Evolutionary conservation across 2,113 vertebrate genomes (phyloP).

Genomic region (Hirundichthys speculiger): DNA sequence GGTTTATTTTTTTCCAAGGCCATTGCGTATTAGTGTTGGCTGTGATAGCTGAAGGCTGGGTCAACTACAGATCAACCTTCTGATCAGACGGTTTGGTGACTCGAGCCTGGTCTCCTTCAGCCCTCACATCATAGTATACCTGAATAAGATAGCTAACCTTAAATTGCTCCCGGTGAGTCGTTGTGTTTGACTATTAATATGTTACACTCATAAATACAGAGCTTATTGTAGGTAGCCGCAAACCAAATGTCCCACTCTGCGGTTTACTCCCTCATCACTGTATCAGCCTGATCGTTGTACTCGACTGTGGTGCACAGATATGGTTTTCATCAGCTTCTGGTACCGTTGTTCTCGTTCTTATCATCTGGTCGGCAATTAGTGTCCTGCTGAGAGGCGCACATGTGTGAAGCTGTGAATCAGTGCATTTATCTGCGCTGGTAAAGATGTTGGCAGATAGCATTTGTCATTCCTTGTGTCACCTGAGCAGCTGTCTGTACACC

Average conservation of each 20-base stretch:
- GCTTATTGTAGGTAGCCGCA: no score
- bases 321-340: constrained; percentile 11
- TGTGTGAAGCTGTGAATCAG: constrained; percentile 11
- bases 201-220: background rate
- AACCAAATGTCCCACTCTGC: background rate
- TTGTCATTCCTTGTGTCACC: constrained; percentile 63
- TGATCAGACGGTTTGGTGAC: background rate
- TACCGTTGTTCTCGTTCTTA: constrained; percentile 32
- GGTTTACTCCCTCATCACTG: constrained; percentile 1
- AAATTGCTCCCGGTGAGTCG: no score
- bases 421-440: constrained; percentile 28
- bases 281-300: constrained; percentile 1
- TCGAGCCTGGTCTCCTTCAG: background rate
- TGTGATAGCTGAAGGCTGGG: background rate
- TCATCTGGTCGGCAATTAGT: no score
- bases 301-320: background rate
- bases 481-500: constrained; percentile 64
- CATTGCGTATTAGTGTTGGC: background rate
- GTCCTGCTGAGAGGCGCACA: constrained; percentile 14
- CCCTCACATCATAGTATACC: background rate
- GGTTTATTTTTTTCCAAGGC: background rate
- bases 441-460: constrained; percentile 62
- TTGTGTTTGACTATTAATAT: background rate
- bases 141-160: no score
- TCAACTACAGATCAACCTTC: background rate